These are phyloP conservation scores for Heliconius cydno DNA, from an alignment of 2,888 invertebrate species.

Conservation along the genomic window DNA sequence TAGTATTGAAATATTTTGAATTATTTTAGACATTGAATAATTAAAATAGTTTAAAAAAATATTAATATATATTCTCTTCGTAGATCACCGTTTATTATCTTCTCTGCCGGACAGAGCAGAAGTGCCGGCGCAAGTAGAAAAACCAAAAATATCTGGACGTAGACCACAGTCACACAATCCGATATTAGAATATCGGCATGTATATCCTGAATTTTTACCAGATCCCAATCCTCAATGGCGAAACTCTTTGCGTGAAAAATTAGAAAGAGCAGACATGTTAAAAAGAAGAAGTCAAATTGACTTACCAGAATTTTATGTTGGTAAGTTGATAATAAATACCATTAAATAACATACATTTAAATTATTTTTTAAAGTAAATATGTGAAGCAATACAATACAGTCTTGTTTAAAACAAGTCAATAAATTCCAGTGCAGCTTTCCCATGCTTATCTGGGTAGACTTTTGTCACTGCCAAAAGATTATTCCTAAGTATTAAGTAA, in stretches of 20 bases:
- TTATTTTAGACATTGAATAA: slow-evolving; percentile 5
- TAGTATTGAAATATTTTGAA: slow-evolving; percentile 50
- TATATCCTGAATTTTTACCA: slow-evolving; percentile 96
- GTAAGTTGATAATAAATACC: slow-evolving; percentile 64
- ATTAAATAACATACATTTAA: too few species aligned
- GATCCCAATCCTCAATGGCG: slow-evolving; percentile 90
- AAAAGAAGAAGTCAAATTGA: slow-evolving; percentile 90
- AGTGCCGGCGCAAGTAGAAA: slow-evolving; percentile 48
- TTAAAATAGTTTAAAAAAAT: neutral
- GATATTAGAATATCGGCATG: slow-evolving; percentile 84
- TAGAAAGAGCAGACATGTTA: slow-evolving; percentile 97
- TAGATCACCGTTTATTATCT: slow-evolving; percentile 67
- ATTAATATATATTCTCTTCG: slow-evolving; percentile 29
- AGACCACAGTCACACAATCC: slow-evolving; percentile 59
- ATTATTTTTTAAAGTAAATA: too few species aligned
- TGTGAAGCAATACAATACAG: too few species aligned
- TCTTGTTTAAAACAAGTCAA: too few species aligned
- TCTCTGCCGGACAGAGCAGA: slow-evolving; percentile 63
- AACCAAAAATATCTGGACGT: slow-evolving; percentile 52
- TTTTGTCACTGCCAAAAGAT: too few species aligned
- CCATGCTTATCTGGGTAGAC: too few species aligned
- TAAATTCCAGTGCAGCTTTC: too few species aligned
- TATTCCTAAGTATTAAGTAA: too few species aligned
- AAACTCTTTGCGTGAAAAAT: slow-evolving; percentile 91
- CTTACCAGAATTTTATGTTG: slow-evolving; percentile 99